A percentile compares a stretch with the other conserved stretches of the same genome.
These are phyloP conservation scores for Cataglyphis altisquamis DNA, from an alignment of 2,888 invertebrate species.

Conservation along the genomic window DNA sequence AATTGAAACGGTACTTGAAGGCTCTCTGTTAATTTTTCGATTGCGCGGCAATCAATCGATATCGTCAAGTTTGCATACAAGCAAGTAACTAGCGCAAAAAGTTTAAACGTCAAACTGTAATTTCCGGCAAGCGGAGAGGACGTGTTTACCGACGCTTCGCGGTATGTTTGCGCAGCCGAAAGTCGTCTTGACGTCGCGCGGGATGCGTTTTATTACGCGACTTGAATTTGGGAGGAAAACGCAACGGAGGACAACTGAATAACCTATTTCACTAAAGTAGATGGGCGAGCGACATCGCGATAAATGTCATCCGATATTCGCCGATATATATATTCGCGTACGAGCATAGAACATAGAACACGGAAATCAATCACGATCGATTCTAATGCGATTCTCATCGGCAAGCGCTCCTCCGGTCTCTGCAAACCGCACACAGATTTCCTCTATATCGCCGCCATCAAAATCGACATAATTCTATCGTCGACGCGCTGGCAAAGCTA, in stretches of 20 bases:
- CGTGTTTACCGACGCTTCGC: slow-evolving; percentile 45
- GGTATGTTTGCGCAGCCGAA: slow-evolving; percentile 39
- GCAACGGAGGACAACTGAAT: slow-evolving; percentile 22
- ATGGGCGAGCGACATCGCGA: slow-evolving; percentile 18
- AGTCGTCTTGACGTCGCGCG: slow-evolving; percentile 55
- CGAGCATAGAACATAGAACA: background rate
- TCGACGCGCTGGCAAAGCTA: slow-evolving; percentile 70
- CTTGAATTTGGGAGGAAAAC: slow-evolving; percentile 18
- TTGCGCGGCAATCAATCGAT: background rate
- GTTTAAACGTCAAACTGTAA: slow-evolving; percentile 48
- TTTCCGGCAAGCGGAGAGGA: slow-evolving; percentile 38
- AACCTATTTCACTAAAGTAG: slow-evolving; percentile 21
- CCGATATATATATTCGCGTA: background rate
- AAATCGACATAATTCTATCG: slow-evolving; percentile 76
- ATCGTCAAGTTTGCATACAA: slow-evolving; percentile 11
- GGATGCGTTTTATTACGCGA: slow-evolving; percentile 52
- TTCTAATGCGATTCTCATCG: slow-evolving; percentile 34
- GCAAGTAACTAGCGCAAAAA: slow-evolving; percentile 37
- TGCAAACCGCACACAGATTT: slow-evolving; percentile 53
- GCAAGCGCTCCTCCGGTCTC: background rate
- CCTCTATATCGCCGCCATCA: slow-evolving; percentile 63
- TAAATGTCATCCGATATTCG: slow-evolving; percentile 16
- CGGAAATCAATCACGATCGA: slow-evolving; percentile 33
- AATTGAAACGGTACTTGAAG: background rate
- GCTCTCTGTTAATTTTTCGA: slow-evolving; percentile 21